A percentile compares a stretch with the other conserved stretches of the same genome.
Conservation (phyloP, 2,888 invertebrate species). For the Metallyticus violacea region DNA sequence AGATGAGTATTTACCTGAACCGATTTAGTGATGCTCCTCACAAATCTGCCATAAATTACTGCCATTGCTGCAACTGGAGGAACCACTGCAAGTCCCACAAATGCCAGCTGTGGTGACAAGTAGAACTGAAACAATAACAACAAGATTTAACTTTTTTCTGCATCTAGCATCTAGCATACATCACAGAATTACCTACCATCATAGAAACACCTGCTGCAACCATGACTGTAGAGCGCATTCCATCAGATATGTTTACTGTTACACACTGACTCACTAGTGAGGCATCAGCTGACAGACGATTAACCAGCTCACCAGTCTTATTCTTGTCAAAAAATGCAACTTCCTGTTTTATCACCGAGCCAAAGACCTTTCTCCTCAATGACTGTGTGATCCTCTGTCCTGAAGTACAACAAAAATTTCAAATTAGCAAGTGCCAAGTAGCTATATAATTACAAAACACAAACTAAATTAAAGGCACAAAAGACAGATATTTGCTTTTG, state of each 20-base stretch:
- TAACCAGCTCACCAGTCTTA: conserved; percentile 89
- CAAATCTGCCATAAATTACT: conserved; percentile 77
- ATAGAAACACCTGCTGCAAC: conserved; percentile 84
- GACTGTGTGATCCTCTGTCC: conserved; percentile 85
- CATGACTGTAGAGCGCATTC: conserved; percentile 83
- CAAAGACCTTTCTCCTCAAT: conserved; percentile 73
- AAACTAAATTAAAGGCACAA: no score
- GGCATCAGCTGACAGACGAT: conserved; percentile 86
- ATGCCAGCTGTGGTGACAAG: conserved; percentile 83
- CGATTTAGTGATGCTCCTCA: conserved; percentile 76
- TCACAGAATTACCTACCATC: conserved; percentile 68
- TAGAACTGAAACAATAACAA: conserved; percentile 63
- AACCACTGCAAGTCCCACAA: conserved; percentile 83
- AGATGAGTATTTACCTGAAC: conserved; percentile 62
- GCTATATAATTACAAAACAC: no score
- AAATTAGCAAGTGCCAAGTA: no score
- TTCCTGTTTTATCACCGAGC: conserved; percentile 80
- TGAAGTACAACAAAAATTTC: conserved; percentile 43
- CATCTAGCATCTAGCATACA: no score
- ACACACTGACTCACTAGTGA: conserved; percentile 87
- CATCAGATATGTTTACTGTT: conserved; percentile 90
- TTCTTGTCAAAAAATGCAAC: conserved; percentile 87
- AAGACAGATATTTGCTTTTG: no score
- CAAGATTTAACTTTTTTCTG: background rate
- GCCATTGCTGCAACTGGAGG: conserved; percentile 86